Conservation (phyloP, 92 coral and sea anemone genomes). For the Parazoanthus darwini region DNA sequence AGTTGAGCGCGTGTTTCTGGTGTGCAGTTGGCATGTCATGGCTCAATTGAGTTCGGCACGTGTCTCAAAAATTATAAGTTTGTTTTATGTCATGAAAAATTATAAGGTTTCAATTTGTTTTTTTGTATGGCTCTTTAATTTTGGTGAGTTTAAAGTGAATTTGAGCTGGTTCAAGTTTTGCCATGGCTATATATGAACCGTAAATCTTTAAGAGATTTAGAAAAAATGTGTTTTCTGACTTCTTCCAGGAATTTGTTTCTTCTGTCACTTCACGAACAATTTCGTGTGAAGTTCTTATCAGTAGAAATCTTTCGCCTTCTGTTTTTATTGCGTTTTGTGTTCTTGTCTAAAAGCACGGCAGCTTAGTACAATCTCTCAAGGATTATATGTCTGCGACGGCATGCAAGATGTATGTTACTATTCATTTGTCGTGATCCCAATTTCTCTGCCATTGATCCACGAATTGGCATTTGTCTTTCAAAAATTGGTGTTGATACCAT, state of each 20-base stretch:
- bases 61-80: not conserved
- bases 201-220: too few species aligned
- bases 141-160: not conserved
- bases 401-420: too few species aligned
- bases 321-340: not conserved
- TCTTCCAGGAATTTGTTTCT: not conserved
- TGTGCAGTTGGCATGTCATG: conserved; percentile 23
- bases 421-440: too few species aligned
- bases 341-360: not conserved
- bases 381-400: not conserved
- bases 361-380: not conserved
- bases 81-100: not conserved
- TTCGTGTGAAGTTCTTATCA: conserved; percentile 18
- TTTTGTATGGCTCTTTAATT: not conserved
- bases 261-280: not conserved
- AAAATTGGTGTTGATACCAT: too few species aligned
- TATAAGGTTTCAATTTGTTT: not conserved
- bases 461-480: too few species aligned
- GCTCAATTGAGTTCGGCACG: conserved; percentile 32
- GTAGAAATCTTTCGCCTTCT: not conserved
- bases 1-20: conserved; percentile 11
- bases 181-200: not conserved
- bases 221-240: too few species aligned
- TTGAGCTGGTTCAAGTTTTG: not conserved
- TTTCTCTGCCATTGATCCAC: not conserved